Percentiles rank a stretch among this genome's conserved stretches.
These are phyloP conservation scores for Drosophila littoralis DNA, from an alignment of 1,140 invertebrate genomes.

Conservation along the genomic window DNA sequence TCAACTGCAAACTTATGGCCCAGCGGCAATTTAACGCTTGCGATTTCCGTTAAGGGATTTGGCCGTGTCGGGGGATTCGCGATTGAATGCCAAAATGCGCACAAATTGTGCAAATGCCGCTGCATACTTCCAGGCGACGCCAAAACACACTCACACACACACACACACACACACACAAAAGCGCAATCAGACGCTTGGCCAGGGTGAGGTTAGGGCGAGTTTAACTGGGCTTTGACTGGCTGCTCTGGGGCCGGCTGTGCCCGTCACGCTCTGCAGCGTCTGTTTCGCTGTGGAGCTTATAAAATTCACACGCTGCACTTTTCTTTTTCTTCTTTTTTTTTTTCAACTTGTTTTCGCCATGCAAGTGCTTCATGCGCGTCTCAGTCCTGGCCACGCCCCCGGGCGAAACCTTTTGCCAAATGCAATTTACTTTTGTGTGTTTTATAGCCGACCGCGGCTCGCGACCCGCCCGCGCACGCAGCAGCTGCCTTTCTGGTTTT, in stretches of 20 bases:
- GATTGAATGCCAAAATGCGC: slow-evolving; percentile 80
- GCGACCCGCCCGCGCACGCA: slow-evolving; percentile 10
- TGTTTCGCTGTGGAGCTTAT: slow-evolving; percentile 62
- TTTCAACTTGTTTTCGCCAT: not conserved
- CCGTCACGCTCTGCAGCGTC: slow-evolving; percentile 59
- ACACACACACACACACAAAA: slow-evolving; percentile 26
- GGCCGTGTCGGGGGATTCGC: slow-evolving; percentile 42
- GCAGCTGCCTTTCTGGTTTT: slow-evolving; percentile 75
- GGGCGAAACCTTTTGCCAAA: slow-evolving; percentile 50
- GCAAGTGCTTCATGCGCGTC: slow-evolving; percentile 13
- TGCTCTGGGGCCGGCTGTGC: not conserved
- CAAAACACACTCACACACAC: not conserved
- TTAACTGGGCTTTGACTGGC: not conserved
- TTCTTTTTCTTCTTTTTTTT: slow-evolving; percentile 24
- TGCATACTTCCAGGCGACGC: slow-evolving; percentile 51
- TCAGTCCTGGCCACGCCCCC: slow-evolving; percentile 10
- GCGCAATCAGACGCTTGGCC: slow-evolving; percentile 24
- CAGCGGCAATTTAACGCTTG: slow-evolving; percentile 76
- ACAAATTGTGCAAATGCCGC: slow-evolving; percentile 67
- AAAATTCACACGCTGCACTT: slow-evolving; percentile 77
- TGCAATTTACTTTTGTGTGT: slow-evolving; percentile 72
- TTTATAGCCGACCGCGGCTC: slow-evolving; percentile 28
- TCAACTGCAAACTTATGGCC: slow-evolving; percentile 52
- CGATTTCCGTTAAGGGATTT: slow-evolving; percentile 72
- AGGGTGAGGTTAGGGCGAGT: slow-evolving; percentile 11